Evolutionary conservation across 30 jellyfish, hydroid and myxozoan genomes (phyloP).

Genomic region (Aurelia sp.): DNA sequence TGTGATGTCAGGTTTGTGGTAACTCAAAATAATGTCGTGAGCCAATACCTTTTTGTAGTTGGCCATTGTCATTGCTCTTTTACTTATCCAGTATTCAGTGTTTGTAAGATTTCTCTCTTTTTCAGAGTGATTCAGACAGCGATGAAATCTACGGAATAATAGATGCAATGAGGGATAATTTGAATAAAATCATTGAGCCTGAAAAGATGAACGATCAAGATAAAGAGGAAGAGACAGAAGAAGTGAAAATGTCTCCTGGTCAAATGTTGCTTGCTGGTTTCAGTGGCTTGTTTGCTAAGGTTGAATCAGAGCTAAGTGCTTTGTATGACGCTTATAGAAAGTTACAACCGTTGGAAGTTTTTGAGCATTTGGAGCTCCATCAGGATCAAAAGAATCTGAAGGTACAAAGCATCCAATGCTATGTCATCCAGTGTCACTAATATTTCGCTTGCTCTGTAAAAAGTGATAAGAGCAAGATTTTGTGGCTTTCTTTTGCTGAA

Average conservation of each 20-base stretch:
- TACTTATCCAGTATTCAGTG: too few relatives aligned
- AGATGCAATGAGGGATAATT: constrained; percentile 10
- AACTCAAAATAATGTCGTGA: too few relatives aligned
- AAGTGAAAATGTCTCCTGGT: constrained; percentile 78
- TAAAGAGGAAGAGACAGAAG: background rate
- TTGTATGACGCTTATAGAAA: constrained; percentile 75
- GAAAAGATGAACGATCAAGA: background rate
- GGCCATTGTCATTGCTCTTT: too few relatives aligned
- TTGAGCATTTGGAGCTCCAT: constrained; percentile 63
- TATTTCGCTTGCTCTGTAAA: too few relatives aligned
- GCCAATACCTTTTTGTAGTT: too few relatives aligned
- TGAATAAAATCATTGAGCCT: constrained; percentile 41
- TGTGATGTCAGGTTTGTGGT: too few relatives aligned
- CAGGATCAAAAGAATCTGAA: constrained; percentile 71
- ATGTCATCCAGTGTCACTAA: background rate
- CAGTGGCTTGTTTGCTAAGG: constrained; percentile 81
- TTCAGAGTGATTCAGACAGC: too few relatives aligned
- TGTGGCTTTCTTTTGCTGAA: too few relatives aligned
- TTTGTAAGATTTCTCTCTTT: too few relatives aligned
- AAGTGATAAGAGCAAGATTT: too few relatives aligned
- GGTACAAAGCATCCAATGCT: constrained; percentile 22
- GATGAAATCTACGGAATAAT: constrained; percentile 18
- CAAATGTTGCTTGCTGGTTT: constrained; percentile 92
- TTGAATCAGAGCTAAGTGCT: constrained; percentile 68
- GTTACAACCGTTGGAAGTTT: constrained; percentile 38